Percentiles rank a stretch among this genome's conserved stretches.
These are phyloP conservation scores for Schizopygopsis pylzovi DNA, from an alignment of 2,797 vertebrate species.

Conservation along the genomic window DNA sequence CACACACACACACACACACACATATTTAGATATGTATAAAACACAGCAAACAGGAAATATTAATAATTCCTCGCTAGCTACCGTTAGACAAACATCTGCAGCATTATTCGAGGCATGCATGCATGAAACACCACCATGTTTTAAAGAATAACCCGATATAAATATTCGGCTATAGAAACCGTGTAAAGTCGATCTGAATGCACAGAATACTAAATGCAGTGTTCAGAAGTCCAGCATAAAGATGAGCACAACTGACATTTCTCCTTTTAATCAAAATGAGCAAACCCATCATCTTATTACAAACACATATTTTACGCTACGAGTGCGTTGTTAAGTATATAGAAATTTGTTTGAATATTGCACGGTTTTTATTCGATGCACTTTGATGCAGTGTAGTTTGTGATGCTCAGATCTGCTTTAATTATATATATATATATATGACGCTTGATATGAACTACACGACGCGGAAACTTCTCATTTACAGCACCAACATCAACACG, in stretches of 20 bases:
- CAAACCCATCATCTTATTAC: constrained; percentile 76
- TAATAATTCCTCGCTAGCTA: not conserved
- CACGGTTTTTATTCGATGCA: constrained; percentile 47
- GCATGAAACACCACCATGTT: constrained; percentile 32
- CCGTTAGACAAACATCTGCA: not conserved
- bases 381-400: not conserved
- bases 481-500: constrained; percentile 69
- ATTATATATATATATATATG: constrained; percentile 69
- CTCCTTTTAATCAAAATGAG: constrained; percentile 80
- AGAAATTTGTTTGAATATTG: constrained; percentile 58
- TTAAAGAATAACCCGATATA: not conserved
- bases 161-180: constrained; percentile 79
- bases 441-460: not conserved
- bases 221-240: constrained; percentile 69
- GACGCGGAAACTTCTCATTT: constrained; percentile 65
- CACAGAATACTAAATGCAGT: constrained; percentile 54
- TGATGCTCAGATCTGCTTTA: constrained; percentile 80
- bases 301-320: constrained; percentile 57
- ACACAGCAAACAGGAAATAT: not conserved
- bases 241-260: constrained; percentile 76
- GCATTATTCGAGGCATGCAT: too few relatives aligned
- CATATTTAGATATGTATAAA: not conserved
- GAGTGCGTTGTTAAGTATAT: constrained; percentile 67
- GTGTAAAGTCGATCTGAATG: not conserved
- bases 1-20: not conserved